These are phyloP conservation scores for Latrodectus hesperus DNA, from an alignment of 2,888 invertebrate species.

Conservation along the genomic window DNA sequence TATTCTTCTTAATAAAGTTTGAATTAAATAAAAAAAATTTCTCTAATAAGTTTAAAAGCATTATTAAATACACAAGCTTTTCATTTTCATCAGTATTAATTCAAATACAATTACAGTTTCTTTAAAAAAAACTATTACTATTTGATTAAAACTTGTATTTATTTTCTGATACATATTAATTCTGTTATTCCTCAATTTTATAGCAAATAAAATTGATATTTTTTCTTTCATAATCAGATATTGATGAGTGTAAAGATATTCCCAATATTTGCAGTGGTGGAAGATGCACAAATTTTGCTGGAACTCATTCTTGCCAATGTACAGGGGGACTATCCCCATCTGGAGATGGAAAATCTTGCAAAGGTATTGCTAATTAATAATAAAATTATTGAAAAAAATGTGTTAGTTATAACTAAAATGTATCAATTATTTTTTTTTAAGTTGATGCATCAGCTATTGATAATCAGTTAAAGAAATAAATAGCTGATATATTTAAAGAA, in stretches of 20 bases:
- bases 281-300: conserved; percentile 84
- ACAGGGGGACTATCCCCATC: conserved; percentile 83
- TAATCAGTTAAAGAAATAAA: no score
- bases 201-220: neutral
- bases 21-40: no score
- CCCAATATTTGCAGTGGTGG: conserved; percentile 85
- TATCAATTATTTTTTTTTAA: no score
- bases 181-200: neutral
- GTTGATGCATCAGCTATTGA: no score
- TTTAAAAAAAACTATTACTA: neutral
- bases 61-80: neutral
- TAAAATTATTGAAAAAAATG: no score
- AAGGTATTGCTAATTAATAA: conserved; percentile 77
- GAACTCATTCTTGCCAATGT: conserved; percentile 81
- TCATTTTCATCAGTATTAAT: neutral
- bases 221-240: conserved; percentile 76
- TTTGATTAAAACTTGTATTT: neutral
- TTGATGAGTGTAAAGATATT: conserved; percentile 85
- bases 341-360: conserved; percentile 82
- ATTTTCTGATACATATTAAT: neutral
- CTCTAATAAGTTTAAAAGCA: no score
- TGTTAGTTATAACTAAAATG: no score
- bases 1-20: no score
- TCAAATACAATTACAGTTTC: neutral
- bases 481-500: no score